phyloP scores from a whole-genome alignment of 2,113 vertebrate genomes.

The Bathybates hornii region DNA sequence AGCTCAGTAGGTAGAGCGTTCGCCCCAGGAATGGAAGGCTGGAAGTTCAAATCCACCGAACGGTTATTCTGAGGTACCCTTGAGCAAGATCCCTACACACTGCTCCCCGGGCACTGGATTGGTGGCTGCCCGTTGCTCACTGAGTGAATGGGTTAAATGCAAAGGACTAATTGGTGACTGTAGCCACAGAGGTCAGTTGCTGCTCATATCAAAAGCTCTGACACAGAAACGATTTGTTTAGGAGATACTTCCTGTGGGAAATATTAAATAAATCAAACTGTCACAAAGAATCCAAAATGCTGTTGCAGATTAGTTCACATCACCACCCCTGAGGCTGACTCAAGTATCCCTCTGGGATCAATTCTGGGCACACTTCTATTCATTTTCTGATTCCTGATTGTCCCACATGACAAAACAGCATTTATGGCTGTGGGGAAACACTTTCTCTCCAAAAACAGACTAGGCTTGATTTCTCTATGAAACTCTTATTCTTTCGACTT shows the following conservation, averaged over 20 bases:
- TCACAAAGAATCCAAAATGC: background rate
- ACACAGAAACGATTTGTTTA: background rate
- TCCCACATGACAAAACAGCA: background rate
- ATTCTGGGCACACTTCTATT: background rate
- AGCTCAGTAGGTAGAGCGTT: background rate
- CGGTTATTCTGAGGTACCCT: background rate
- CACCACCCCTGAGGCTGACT: background rate
- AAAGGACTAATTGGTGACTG: background rate
- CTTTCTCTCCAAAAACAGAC: background rate
- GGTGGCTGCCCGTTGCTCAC: background rate
- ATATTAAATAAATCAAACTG: background rate
- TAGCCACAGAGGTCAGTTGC: background rate
- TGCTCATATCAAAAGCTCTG: background rate
- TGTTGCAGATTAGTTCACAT: background rate
- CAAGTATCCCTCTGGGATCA: background rate
- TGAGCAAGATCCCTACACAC: background rate
- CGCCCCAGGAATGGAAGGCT: background rate
- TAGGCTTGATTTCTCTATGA: background rate
- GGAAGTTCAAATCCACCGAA: background rate
- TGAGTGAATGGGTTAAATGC: background rate
- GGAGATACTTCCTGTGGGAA: background rate
- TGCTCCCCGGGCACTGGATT: background rate
- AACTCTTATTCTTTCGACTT: background rate
- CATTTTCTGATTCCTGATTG: background rate
- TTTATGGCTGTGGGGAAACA: background rate